Evolutionary conservation across 2,113 vertebrate species (phyloP).

Genomic region (Empidonax alnorum): DNA sequence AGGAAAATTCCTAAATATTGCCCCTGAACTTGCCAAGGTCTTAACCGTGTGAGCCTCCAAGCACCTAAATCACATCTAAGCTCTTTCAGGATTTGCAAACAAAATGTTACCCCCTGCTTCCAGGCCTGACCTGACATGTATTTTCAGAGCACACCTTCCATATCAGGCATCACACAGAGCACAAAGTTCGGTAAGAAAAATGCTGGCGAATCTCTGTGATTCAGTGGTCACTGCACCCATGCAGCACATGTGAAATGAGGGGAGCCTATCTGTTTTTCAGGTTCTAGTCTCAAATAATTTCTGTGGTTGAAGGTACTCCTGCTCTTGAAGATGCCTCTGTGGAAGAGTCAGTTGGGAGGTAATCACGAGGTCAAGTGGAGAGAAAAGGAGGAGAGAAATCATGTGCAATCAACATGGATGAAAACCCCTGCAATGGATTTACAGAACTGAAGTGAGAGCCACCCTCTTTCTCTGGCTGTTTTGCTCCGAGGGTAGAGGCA

Average conservation of each 20-base stretch:
- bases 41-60: background rate
- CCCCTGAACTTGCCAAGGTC: slow-evolving; percentile 54
- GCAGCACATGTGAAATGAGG: background rate
- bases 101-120: background rate
- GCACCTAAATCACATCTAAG: slow-evolving; percentile 56
- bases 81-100: slow-evolving; percentile 20
- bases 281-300: background rate
- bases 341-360: background rate
- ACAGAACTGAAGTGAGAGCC: background rate
- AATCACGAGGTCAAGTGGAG: background rate
- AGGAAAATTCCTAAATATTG: slow-evolving; percentile 61
- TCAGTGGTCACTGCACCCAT: background rate
- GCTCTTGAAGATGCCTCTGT: background rate
- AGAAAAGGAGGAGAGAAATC: slow-evolving; percentile 1
- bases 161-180: background rate
- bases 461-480: background rate
- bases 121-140: slow-evolving; percentile 52
- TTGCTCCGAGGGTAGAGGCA: background rate
- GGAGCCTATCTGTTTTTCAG: background rate
- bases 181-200: background rate
- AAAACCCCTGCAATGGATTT: background rate
- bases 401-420: background rate
- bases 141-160: background rate
- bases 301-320: background rate
- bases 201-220: background rate